phyloP scores from a whole-genome alignment of 92 coral and sea anemone species.

The Desmophyllum pertusum region DNA sequence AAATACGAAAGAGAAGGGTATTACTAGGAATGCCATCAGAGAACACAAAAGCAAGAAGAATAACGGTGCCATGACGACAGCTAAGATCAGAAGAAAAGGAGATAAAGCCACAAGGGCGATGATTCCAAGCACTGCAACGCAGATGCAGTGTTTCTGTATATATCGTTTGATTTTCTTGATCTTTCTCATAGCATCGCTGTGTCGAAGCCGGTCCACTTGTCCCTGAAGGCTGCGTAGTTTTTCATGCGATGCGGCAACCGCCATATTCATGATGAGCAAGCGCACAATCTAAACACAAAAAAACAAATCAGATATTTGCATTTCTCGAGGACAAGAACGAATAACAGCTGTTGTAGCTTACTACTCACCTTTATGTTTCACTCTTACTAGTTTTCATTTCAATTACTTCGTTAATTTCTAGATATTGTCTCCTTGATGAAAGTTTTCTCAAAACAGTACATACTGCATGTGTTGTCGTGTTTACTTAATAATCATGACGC shows the following conservation, averaged over 20 bases:
- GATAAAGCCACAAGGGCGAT: neutral
- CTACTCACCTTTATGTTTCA: neutral
- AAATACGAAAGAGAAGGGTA: constrained; percentile 3
- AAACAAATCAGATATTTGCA: neutral
- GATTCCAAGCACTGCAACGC: constrained; percentile 11
- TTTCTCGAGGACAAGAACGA: neutral
- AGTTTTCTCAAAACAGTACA: neutral
- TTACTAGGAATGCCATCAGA: neutral
- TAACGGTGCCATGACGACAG: constrained; percentile 1
- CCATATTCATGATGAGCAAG: neutral
- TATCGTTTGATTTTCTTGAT: neutral
- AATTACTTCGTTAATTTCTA: neutral
- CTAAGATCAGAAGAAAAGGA: constrained; percentile 12
- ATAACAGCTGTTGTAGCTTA: neutral
- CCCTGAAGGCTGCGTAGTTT: neutral
- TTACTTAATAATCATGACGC: neutral
- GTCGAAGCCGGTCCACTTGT: constrained; percentile 11
- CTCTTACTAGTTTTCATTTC: neutral
- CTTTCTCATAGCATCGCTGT: neutral
- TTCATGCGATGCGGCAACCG: neutral
- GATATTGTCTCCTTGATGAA: neutral
- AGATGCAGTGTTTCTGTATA: constrained; percentile 13
- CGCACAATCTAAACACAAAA: neutral
- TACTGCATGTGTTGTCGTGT: neutral
- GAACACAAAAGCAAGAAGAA: neutral